These are phyloP conservation scores for Eristalis tenax DNA, from an alignment of 2,888 invertebrate genomes.

Conservation along the genomic window DNA sequence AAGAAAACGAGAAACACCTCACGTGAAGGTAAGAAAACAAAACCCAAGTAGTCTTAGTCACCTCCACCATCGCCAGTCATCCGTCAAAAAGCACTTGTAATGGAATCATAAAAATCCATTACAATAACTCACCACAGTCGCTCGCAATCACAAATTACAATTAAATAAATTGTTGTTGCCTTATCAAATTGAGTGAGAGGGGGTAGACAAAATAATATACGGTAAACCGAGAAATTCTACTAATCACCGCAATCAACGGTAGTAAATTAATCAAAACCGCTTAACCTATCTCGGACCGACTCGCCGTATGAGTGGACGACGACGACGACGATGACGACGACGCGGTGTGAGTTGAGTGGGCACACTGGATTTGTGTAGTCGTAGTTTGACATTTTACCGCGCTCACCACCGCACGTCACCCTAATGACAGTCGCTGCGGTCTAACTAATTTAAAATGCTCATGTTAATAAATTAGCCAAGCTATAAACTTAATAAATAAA, in stretches of 20 bases:
- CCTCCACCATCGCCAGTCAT: background rate
- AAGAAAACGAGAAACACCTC: background rate
- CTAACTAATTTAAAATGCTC: constrained; percentile 53
- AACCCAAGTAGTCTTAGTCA: constrained; percentile 43
- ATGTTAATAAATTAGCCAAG: constrained; percentile 66
- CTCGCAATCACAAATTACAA: constrained; percentile 59
- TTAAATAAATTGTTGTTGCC: constrained; percentile 60
- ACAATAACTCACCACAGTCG: constrained; percentile 54
- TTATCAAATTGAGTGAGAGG: constrained; percentile 51
- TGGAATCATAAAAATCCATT: constrained; percentile 56
- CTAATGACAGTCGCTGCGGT: background rate
- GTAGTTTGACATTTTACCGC: constrained; percentile 56
- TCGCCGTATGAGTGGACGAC: background rate
- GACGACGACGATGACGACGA: no score
- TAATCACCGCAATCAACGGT: constrained; percentile 66
- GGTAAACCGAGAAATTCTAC: constrained; percentile 52
- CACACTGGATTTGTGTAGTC: constrained; percentile 12
- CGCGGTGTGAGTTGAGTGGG: background rate
- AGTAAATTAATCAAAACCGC: constrained; percentile 71
- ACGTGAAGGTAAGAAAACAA: constrained; percentile 31
- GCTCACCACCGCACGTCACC: constrained; percentile 11
- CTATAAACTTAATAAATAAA: constrained; percentile 63
- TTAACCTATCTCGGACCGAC: constrained; percentile 48
- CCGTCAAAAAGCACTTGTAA: constrained; percentile 13
- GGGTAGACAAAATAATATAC: constrained; percentile 16